Percentiles rank a stretch among this genome's conserved stretches.
These are phyloP conservation scores for Lithobates sylvaticus DNA, from an alignment of 2,797 vertebrate species.

Conservation along the genomic window DNA sequence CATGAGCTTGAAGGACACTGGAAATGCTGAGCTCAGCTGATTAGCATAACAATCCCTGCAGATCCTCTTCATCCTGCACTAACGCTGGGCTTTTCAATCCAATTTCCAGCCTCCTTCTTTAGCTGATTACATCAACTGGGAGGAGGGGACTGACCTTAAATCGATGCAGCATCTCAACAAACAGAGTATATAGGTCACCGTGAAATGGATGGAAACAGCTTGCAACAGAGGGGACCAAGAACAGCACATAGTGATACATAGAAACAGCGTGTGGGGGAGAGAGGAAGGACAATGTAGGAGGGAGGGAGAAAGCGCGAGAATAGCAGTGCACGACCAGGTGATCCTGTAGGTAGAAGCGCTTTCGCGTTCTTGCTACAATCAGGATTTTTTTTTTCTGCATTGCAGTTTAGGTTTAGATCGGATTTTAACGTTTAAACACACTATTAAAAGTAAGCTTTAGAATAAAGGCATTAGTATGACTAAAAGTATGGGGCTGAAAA, in stretches of 20 bases:
- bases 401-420: background rate
- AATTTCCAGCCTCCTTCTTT: conserved; percentile 82
- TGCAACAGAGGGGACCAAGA: conserved; percentile 54
- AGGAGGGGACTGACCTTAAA: conserved; percentile 75
- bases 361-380: conserved; percentile 2
- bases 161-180: conserved; percentile 68
- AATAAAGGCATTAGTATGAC: background rate
- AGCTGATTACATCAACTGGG: conserved; percentile 77
- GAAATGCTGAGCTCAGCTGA: conserved; percentile 79
- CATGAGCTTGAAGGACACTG: conserved; percentile 74
- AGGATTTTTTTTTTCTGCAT: background rate
- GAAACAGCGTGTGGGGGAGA: conserved; percentile 2
- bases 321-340: background rate
- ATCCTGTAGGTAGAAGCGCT: conserved; percentile 25
- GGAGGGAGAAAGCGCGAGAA: conserved; percentile 24
- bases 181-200: conserved; percentile 63
- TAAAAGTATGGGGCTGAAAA: no score
- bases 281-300: conserved; percentile 21
- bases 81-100: conserved; percentile 80
- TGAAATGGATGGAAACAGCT: conserved; percentile 61
- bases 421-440: background rate
- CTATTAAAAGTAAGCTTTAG: background rate
- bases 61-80: conserved; percentile 76
- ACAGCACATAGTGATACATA: conserved; percentile 59
- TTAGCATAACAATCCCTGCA: conserved; percentile 80